phyloP scores from a whole-genome alignment of 64 coral and sea anemone genomes.

The Stichodactyla mertensii region DNA sequence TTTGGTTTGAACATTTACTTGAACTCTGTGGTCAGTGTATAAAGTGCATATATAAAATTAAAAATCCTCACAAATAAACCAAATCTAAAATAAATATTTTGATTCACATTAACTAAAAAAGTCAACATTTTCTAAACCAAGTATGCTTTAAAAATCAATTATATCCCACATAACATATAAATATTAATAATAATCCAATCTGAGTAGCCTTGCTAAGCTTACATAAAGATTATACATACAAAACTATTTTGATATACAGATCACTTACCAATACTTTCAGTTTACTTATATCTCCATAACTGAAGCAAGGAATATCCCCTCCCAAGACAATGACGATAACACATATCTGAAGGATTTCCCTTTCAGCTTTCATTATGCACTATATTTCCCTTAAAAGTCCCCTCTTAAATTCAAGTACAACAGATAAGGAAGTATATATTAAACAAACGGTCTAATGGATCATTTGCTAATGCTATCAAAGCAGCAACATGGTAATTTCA shows the following conservation, averaged over 20 bases:
- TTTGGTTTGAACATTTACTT: background rate
- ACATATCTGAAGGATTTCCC: background rate
- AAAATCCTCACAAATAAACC: background rate
- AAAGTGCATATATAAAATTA: background rate
- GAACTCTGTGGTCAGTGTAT: background rate
- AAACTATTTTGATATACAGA: background rate
- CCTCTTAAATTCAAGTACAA: background rate
- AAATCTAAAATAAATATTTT: background rate
- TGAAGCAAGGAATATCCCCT: background rate
- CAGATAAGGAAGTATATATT: too few relatives aligned
- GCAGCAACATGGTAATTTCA: too few relatives aligned
- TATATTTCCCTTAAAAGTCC: background rate
- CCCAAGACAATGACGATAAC: background rate
- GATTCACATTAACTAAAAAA: background rate
- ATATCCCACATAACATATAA: background rate
- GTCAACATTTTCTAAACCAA: background rate
- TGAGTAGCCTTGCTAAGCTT: background rate
- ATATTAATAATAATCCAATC: background rate
- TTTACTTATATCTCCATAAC: background rate
- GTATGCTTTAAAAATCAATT: background rate
- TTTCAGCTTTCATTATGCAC: background rate
- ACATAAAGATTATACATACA: background rate
- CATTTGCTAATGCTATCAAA: too few relatives aligned
- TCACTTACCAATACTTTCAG: background rate
- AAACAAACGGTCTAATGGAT: too few relatives aligned